A percentile compares a stretch with the other conserved stretches of the same genome.
phyloP scores from a whole-genome alignment of 2,797 vertebrate genomes.

The Protonibea diacanthus region DNA sequence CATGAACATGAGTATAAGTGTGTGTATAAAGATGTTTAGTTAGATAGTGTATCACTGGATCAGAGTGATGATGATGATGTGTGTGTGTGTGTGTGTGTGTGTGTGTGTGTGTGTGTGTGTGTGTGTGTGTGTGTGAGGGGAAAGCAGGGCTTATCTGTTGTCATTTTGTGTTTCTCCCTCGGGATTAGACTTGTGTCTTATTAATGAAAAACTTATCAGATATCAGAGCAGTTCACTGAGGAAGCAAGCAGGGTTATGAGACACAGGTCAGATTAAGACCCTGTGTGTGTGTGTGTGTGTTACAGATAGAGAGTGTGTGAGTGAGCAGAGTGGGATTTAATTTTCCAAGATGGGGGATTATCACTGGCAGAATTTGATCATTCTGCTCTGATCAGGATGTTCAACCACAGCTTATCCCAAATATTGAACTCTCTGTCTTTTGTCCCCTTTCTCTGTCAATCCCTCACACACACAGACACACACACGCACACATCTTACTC shows the following conservation, averaged over 20 bases:
- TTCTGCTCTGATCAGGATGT: constrained; percentile 82
- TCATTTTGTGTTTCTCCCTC: constrained; percentile 81
- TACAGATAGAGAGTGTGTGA: constrained; percentile 42
- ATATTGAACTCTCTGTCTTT: constrained; percentile 83
- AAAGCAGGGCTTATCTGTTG: constrained; percentile 76
- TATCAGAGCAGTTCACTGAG: constrained; percentile 82
- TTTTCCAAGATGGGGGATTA: constrained; percentile 83
- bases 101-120: constrained; percentile 40
- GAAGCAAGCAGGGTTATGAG: constrained; percentile 83
- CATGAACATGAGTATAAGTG: constrained; percentile 42
- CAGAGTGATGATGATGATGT: constrained; percentile 16
- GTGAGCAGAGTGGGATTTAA: constrained; percentile 75
- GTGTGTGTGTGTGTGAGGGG: constrained; percentile 48
- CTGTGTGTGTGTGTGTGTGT: constrained; percentile 37
- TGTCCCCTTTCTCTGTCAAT: constrained; percentile 69
- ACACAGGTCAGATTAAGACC: constrained; percentile 78
- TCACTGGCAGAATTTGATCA: constrained; percentile 81
- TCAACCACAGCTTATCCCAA: constrained; percentile 82
- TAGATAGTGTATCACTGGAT: constrained; percentile 56
- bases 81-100: constrained; percentile 25
- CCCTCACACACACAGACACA: constrained; percentile 50
- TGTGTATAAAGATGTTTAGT: constrained; percentile 69
- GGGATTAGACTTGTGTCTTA: constrained; percentile 83
- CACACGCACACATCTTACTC: constrained; percentile 38
- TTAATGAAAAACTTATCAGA: constrained; percentile 88